Base-by-base conservation (phyloP, 2,888 invertebrate species). In the Pediacus dermestoides region DNA sequence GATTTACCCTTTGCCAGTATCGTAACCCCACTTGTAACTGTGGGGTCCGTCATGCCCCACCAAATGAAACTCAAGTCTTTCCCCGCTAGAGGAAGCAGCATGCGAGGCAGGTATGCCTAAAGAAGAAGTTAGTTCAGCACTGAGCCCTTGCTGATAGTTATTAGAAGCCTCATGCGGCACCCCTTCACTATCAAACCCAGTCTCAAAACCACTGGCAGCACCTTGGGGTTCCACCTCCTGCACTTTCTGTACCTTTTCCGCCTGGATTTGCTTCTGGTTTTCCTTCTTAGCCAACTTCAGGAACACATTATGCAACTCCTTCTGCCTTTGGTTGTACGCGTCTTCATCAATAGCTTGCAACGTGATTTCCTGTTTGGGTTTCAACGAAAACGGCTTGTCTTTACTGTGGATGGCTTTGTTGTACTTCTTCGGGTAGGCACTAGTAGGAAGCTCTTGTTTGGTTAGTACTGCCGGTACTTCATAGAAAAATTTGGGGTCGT, bases 11-110 rank as follows among this genome's bases (percentile, higher is more conserved):
- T 82, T 81, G 57, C 88, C 88, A 32, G 88, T 88, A 63, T 88
- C 87, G 66, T 76, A 88, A 57, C 89, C 88, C 67, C 87, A 88
- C 67, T 88, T 82, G 66, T 88, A 88, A 50, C 85, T 83, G 60
- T 84, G 77, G 1, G 88, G 88, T 27, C 88, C 88, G 52, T 82
- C 79, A 70, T 86, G 83, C 46, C 88, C 88, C 55, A 85, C 83
- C 73, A 88, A 80, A 60, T 88, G 84, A 73, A 88, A 89, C 62
- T 83, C 80, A 2, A 84, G 75, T 39, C 85, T 63, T 37, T 76
- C 74, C 16, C 71, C 70, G 18, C 63, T 44, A 33, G 52, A 46
- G 35, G 53, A 44, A 41, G 34, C 46, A 30, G 42, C 44, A 33
- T 52, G 44, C 42, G 52, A 51, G 23, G 42, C 39, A 44, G 57